Evolutionary conservation across 2,797 vertebrate species (phyloP).

Genomic region (Sebastiscus albofasciatus): DNA sequence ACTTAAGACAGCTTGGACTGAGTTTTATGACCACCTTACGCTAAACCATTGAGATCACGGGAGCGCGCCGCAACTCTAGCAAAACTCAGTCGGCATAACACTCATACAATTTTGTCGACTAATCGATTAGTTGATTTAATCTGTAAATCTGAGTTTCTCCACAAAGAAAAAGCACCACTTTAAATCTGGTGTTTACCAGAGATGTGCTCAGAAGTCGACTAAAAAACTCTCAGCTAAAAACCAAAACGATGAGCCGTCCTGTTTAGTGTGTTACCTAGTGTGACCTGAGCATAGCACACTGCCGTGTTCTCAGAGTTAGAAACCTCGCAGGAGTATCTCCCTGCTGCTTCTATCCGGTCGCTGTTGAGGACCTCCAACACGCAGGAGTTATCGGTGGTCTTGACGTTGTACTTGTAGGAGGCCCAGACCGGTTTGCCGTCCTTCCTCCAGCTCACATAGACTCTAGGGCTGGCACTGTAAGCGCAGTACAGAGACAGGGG

Average conservation of each 20-base stretch:
- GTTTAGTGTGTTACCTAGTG: constrained; percentile 42
- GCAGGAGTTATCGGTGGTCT: constrained; percentile 86
- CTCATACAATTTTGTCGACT: no score
- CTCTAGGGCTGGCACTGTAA: constrained; percentile 87
- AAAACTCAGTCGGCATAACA: no score
- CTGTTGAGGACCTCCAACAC: constrained; percentile 82
- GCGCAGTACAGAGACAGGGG: constrained; percentile 87
- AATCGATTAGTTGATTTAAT: no score
- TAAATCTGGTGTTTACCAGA: no score
- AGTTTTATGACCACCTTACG: no score
- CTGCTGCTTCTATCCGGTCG: constrained; percentile 84
- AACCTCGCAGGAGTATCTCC: constrained; percentile 90
- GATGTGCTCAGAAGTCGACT: no score
- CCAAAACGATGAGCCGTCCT: not conserved
- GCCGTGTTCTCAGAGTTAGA: constrained; percentile 50
- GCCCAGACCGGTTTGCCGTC: constrained; percentile 84
- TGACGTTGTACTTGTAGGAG: constrained; percentile 88
- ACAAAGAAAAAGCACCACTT: no score
- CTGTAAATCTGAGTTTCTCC: no score
- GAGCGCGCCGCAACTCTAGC: no score
- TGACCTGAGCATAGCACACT: constrained; percentile 37
- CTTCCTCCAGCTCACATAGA: constrained; percentile 90
- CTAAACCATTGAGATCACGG: no score
- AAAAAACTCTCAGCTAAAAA: not conserved
- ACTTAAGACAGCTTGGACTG: no score